Evolutionary conservation across 1,140 invertebrate genomes (phyloP), one percentile per base, ranked within the genome.

Genomic region (Amyelois transitella): DNA sequence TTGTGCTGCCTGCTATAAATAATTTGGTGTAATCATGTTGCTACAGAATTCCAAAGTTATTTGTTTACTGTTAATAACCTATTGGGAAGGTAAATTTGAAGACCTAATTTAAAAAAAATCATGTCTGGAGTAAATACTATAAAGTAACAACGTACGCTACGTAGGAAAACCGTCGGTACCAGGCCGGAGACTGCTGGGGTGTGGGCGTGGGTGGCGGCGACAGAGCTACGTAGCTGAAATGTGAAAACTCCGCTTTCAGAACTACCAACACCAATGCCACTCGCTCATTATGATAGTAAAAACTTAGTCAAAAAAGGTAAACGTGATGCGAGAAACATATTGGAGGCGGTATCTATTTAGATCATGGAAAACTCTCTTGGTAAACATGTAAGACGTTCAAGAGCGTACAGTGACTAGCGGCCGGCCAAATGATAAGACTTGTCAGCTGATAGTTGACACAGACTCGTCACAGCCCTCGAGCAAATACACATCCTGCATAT

Each of bases 161-260:
- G 51, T 50, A 53, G 48, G 73, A 75, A 51, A 62, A 70, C 57
- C 71, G 73, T 18, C 66, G 71, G 18, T 66, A 58, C 73, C 75
- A 78, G 28, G 75, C 71, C 54, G 75, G 71, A 28, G 62, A 60
- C 24, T 66, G 61, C 44, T 59, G 62, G n/a, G 66, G 64, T 51
- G 53, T 56, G 14, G 59, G 43, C 45, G 67, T 75, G 60, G 64
- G 48, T 51, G 73, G 64, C 60, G 69, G 58, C 61, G 65, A 74
- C 69, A 72, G 62, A 62, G 60, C 60, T 66, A 70, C 62, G 49
- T 69, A 67, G 58, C 75, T 78, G 72, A 66, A 75, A 78, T 69
- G 56, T 67, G 55, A 70, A 72, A 61, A 66, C 58, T 60, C 43
- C 44, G 17, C 61, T 62, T 64, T 65, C 51, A 72, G 64, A 60